phyloP scores from a whole-genome alignment of 2,888 invertebrate genomes.

The Sthenelais limicola region DNA sequence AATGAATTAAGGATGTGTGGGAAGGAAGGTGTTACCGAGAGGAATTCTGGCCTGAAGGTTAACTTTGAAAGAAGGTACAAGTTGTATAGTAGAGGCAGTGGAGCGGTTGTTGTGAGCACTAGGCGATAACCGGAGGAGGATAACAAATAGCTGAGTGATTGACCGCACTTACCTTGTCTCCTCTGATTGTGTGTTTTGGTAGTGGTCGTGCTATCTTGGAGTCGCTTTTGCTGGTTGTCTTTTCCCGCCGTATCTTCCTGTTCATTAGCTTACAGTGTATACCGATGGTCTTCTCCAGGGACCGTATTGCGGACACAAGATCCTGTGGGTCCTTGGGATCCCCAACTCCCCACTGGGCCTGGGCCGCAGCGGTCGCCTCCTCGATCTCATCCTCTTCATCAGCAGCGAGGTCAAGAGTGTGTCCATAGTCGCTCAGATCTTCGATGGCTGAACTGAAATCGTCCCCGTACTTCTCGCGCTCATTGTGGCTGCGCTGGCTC shows the following conservation, averaged over 20 bases:
- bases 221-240: conserved; percentile 20
- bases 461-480: conserved; percentile 28
- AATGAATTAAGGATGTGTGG: no score
- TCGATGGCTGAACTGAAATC: conserved; percentile 18
- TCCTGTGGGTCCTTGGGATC: conserved; percentile 9
- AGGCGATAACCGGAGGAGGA: no score
- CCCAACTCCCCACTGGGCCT: background rate
- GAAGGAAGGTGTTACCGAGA: no score
- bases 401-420: background rate
- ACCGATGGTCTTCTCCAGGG: conserved; percentile 48
- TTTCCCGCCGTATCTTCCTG: conserved; percentile 33
- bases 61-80: no score
- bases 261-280: conserved; percentile 47
- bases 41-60: no score
- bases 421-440: conserved; percentile 27
- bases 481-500: conserved; percentile 34
- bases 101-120: no score
- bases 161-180: conserved; percentile 23
- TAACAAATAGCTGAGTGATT: no score
- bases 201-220: background rate
- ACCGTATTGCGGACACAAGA: conserved; percentile 43
- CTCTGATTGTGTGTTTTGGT: background rate
- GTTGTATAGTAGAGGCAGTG: no score
- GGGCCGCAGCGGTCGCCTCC: background rate
- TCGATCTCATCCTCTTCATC: conserved; percentile 26